Evolutionary conservation across 2,888 invertebrate genomes (phyloP).

Genomic region (Criorhina ranunculi): DNA sequence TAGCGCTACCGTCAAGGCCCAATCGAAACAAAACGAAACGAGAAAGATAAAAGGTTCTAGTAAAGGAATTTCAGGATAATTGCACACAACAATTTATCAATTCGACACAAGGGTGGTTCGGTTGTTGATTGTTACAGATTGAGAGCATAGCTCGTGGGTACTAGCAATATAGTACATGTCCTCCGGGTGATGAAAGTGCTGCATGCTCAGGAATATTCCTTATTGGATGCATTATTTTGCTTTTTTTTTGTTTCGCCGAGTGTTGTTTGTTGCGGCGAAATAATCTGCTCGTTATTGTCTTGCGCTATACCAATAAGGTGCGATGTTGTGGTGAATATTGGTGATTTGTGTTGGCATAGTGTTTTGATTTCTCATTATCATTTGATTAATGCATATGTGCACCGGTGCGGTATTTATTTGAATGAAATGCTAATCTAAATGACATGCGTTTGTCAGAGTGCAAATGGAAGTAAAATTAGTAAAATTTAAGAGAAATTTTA

Average conservation of each 20-base stretch:
- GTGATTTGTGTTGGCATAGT: neutral
- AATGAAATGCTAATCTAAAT: constrained; percentile 13
- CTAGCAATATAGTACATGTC: constrained; percentile 19
- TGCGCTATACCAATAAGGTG: neutral
- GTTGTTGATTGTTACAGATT: constrained; percentile 54
- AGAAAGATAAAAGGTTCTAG: neutral
- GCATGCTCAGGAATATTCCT: constrained; percentile 16
- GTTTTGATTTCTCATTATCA: constrained; percentile 16
- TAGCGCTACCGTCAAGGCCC: constrained; percentile 50
- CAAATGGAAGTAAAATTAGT: constrained; percentile 35
- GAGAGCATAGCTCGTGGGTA: constrained; percentile 30
- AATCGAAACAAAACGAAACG: constrained; percentile 44
- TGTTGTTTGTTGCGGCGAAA: neutral
- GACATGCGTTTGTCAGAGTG: constrained; percentile 70
- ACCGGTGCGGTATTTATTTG: neutral
- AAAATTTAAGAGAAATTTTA: constrained; percentile 23
- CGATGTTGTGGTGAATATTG: neutral
- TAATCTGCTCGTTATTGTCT: neutral
- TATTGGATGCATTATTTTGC: constrained; percentile 6
- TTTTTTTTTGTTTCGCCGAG: neutral
- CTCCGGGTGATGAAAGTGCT: constrained; percentile 44
- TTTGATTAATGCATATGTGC: constrained; percentile 23
- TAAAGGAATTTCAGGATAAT: constrained; percentile 51
- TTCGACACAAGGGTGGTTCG: constrained; percentile 38
- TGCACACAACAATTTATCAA: constrained; percentile 32